Percentiles rank a stretch among this genome's conserved stretches.
Conservation (phyloP, 2,797 vertebrate species). For the Paguma larvata region DNA sequence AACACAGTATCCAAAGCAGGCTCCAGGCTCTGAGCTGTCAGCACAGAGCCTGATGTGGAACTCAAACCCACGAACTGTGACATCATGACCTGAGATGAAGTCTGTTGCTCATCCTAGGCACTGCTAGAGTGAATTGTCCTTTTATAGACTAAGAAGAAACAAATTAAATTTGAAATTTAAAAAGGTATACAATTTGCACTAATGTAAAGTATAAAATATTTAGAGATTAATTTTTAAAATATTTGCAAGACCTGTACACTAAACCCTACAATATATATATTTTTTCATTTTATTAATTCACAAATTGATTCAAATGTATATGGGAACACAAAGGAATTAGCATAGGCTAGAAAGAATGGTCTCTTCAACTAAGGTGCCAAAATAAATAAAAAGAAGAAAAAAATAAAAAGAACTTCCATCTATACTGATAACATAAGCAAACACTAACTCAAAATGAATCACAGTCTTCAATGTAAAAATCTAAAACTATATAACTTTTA, state of each 20-base stretch:
- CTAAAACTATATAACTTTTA: background rate
- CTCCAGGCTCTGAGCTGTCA: too few relatives aligned
- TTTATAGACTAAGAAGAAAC: background rate
- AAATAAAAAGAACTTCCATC: background rate
- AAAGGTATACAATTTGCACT: background rate
- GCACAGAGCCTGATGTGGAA: too few relatives aligned
- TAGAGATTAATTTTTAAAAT: background rate
- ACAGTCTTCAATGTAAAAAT: background rate
- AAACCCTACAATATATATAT: background rate
- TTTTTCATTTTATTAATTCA: background rate
- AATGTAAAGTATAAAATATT: background rate
- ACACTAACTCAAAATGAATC: background rate
- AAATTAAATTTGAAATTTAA: conserved; percentile 4
- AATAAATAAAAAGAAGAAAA: background rate
- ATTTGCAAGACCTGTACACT: background rate
- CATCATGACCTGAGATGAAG: too few relatives aligned
- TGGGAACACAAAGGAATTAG: background rate
- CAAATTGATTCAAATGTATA: background rate
- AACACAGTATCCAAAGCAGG: too few relatives aligned
- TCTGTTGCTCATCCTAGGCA: too few relatives aligned
- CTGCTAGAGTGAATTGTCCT: background rate
- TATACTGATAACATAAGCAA: background rate
- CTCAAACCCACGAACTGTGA: too few relatives aligned
- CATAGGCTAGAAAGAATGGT: background rate
- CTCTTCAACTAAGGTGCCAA: background rate